Conservation (phyloP, 2,888 invertebrate species). For the Cryptocephalus moraei region DNA sequence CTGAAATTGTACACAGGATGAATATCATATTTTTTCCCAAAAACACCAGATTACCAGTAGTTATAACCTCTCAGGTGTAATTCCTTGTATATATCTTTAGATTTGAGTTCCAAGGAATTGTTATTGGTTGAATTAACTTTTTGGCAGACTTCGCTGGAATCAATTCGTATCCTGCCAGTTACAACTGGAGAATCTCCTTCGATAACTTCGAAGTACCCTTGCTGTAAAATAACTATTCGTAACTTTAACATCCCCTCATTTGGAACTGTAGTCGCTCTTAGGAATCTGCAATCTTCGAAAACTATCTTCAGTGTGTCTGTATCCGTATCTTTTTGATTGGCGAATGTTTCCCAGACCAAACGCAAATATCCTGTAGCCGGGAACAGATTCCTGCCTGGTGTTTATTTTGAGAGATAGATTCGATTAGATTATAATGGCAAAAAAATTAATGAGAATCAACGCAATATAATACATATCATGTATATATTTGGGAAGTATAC, state of each 20-base stretch:
- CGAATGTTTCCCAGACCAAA: constrained; percentile 42
- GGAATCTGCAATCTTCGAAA: too few species aligned
- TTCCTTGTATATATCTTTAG: constrained; percentile 57
- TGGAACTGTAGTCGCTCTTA: constrained; percentile 44
- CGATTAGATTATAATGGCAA: too few species aligned
- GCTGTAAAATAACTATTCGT: too few species aligned
- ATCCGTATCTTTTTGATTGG: constrained; percentile 32
- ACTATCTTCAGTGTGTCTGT: constrained; percentile 41
- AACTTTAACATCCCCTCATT: constrained; percentile 27
- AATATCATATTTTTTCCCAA: too few species aligned
- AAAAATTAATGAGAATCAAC: too few species aligned
- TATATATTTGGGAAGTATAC: too few species aligned
- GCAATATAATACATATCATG: too few species aligned
- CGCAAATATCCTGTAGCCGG: constrained; percentile 39
- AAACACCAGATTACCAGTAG: constrained; percentile 21
- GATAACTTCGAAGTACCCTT: too few species aligned
- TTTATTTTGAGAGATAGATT: too few species aligned
- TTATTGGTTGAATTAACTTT: constrained; percentile 20
- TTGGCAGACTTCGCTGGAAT: background rate
- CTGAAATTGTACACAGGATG: too few species aligned
- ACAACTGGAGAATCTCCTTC: too few species aligned
- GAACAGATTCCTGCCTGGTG: constrained; percentile 30
- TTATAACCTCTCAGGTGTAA: constrained; percentile 59
- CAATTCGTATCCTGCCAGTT: constrained; percentile 40
- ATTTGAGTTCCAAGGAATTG: constrained; percentile 42